phyloP scores from a whole-genome alignment of 2,797 vertebrate species.

The Pipistrellus nathusii region DNA sequence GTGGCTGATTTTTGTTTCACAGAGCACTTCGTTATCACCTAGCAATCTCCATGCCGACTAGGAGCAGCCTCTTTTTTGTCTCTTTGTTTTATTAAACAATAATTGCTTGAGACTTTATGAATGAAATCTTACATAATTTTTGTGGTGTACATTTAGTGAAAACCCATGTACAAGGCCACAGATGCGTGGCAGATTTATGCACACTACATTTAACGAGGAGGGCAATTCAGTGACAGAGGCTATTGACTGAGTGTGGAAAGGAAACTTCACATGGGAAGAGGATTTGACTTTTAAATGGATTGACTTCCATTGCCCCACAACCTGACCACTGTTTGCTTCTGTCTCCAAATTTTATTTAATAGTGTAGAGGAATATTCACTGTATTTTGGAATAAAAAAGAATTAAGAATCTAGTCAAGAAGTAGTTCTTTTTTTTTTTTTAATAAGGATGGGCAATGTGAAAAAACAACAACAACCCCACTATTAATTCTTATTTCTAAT shows the following conservation, averaged over 20 bases:
- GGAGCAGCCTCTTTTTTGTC: neutral
- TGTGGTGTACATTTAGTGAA: neutral
- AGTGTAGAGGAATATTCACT: neutral
- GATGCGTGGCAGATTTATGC: neutral
- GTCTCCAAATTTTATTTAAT: constrained; percentile 49
- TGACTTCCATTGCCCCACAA: neutral
- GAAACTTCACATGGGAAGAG: neutral
- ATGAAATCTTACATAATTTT: neutral
- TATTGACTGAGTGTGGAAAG: neutral
- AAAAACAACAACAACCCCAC: neutral
- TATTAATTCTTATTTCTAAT: constrained; percentile 65
- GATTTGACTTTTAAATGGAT: constrained; percentile 56
- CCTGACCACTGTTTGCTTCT: neutral
- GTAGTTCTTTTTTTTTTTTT: neutral
- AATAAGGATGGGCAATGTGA: constrained; percentile 22
- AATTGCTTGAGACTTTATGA: constrained; percentile 46
- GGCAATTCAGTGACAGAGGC: neutral
- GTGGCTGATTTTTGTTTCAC: neutral
- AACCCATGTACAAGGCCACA: neutral
- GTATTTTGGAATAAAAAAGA: constrained; percentile 47
- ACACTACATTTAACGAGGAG: neutral
- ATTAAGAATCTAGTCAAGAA: constrained; percentile 45
- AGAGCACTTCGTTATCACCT: neutral
- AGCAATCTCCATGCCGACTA: neutral
- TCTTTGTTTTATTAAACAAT: constrained; percentile 41